These are phyloP conservation scores for Napeogenes inachia DNA, from an alignment of 2,888 invertebrate genomes.

Conservation along the genomic window DNA sequence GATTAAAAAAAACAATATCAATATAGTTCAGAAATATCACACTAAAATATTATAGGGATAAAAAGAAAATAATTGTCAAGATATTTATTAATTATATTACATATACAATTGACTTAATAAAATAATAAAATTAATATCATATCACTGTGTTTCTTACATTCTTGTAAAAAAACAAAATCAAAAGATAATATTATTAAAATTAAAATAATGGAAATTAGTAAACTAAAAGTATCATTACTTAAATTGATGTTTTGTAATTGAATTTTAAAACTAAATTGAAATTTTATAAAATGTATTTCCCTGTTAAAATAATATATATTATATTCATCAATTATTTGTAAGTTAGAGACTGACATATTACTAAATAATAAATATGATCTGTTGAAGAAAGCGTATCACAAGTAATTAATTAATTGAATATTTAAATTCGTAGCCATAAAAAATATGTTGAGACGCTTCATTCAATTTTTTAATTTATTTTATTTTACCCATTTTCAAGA, in stretches of 20 bases:
- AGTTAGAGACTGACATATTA: slow-evolving; percentile 1
- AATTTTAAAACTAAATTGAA: not conserved
- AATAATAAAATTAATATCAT: not conserved
- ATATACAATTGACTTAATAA: too few species aligned
- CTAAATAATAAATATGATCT: slow-evolving; percentile 2
- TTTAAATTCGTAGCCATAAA: not conserved
- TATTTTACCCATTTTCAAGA: too few species aligned
- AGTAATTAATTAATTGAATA: not conserved
- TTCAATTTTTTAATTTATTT: too few species aligned
- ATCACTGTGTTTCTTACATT: not conserved
- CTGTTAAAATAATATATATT: not conserved
- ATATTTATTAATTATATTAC: too few species aligned
- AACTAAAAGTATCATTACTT: not conserved
- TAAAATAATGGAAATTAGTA: too few species aligned
- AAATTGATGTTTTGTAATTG: not conserved
- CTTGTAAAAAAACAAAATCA: not conserved
- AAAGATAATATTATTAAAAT: too few species aligned
- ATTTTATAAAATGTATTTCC: not conserved
- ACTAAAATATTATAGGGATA: too few species aligned
- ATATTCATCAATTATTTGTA: not conserved
- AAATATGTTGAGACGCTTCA: not conserved
- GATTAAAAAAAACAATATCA: too few species aligned
- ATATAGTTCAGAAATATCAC: too few species aligned
- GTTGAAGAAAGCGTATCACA: not conserved
- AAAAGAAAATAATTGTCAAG: too few species aligned